Conservation (phyloP, 2,888 invertebrate genomes). For the Pycnomerus fuliginosus region DNA sequence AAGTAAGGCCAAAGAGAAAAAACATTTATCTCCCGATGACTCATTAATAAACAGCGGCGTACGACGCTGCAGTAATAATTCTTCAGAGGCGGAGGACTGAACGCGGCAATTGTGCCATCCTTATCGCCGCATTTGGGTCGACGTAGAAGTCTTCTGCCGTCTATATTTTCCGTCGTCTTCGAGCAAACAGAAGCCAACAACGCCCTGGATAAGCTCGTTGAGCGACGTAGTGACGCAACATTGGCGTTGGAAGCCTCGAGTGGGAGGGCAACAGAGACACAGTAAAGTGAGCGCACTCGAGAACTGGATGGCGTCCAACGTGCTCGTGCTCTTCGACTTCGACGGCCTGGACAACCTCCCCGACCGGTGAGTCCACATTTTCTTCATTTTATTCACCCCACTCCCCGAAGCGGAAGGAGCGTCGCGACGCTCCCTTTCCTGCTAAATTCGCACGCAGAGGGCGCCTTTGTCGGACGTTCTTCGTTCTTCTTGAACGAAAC, state of each 20-base stretch:
- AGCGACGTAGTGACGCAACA: constrained; percentile 37
- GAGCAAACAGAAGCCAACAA: constrained; percentile 7
- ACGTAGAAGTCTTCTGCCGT: too few species aligned
- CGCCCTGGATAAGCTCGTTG: constrained; percentile 20
- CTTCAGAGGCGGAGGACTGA: too few species aligned
- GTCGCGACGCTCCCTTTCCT: background rate
- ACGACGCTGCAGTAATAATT: too few species aligned
- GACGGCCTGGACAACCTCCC: constrained; percentile 16
- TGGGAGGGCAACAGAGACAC: constrained; percentile 21
- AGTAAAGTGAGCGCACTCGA: constrained; percentile 34
- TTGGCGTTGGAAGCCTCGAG: constrained; percentile 33
- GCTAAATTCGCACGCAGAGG: background rate
- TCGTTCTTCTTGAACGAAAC: constrained; percentile 8
- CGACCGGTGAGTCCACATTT: constrained; percentile 4
- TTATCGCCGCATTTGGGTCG: background rate
- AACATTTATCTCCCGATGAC: too few species aligned
- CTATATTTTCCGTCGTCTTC: constrained; percentile 17
- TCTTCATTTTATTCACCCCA: background rate
- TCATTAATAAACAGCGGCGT: too few species aligned
- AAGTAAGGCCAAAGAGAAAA: too few species aligned
- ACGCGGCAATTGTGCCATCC: too few species aligned
- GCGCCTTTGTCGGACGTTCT: background rate
- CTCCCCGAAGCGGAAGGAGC: background rate
- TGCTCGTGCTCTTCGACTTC: constrained; percentile 26
- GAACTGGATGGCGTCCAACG: constrained; percentile 39